phyloP scores from a whole-genome alignment of 2,888 invertebrate genomes.

The Dolomedes plantarius region DNA sequence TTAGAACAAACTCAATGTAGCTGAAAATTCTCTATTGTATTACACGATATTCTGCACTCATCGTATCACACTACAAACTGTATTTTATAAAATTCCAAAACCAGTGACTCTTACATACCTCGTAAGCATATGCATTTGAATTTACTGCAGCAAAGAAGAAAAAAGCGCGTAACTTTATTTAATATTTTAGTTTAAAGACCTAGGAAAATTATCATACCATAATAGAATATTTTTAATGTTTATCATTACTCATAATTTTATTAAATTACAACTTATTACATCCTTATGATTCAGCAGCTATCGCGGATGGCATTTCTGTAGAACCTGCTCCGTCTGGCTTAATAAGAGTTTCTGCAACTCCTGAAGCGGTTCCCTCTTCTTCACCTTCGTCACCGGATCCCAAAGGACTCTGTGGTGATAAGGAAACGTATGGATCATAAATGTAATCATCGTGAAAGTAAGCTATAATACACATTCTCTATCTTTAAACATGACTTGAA shows the following conservation, averaged over 20 bases:
- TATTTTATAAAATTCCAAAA: no score
- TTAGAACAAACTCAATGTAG: no score
- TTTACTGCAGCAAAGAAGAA: neutral
- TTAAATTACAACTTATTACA: constrained; percentile 45
- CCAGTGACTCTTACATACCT: neutral
- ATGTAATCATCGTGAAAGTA: no score
- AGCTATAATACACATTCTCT: no score
- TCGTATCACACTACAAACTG: no score
- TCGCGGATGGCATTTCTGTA: constrained; percentile 56
- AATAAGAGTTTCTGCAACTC: constrained; percentile 37
- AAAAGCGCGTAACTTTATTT: constrained; percentile 25
- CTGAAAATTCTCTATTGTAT: no score
- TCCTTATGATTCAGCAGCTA: constrained; percentile 60
- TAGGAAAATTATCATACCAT: constrained; percentile 53
- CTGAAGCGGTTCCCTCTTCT: constrained; percentile 15
- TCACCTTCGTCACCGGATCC: constrained; percentile 61
- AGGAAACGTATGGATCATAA: neutral
- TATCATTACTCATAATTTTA: constrained; percentile 20
- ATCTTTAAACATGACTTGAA: no score
- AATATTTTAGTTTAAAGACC: constrained; percentile 33
- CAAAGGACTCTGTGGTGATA: constrained; percentile 37
- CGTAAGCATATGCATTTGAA: neutral
- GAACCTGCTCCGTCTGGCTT: constrained; percentile 41
- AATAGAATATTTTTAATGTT: constrained; percentile 50
- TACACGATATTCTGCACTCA: no score